These are phyloP conservation scores for Ophioderma brevispina DNA, from an alignment of 35 echinoderm and acorn worm species.

Conservation along the genomic window DNA sequence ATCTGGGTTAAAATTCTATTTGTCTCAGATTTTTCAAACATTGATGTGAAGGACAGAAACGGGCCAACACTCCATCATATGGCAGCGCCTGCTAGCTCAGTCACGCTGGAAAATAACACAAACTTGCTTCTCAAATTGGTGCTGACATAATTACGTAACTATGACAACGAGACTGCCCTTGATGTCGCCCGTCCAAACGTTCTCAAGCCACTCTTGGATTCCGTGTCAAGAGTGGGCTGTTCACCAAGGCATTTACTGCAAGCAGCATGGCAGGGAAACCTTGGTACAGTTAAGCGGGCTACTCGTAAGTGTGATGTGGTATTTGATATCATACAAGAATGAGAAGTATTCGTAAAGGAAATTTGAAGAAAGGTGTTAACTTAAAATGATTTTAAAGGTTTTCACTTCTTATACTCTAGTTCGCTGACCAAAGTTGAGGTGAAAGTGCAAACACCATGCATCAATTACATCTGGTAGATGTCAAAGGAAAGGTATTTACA, in stretches of 20 bases:
- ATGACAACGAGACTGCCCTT: conserved; percentile 72
- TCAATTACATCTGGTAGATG: too few relatives aligned
- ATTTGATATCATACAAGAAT: too few relatives aligned
- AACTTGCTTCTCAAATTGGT: conserved; percentile 85
- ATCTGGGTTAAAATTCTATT: too few relatives aligned
- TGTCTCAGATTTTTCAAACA: conserved; percentile 73
- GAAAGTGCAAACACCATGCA: too few relatives aligned
- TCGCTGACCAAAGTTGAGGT: too few relatives aligned
- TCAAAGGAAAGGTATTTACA: too few relatives aligned
- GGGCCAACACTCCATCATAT: conserved; percentile 91
- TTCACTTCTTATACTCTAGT: too few relatives aligned
- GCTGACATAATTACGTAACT: conserved; percentile 87
- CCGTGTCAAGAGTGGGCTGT: conserved; percentile 65
- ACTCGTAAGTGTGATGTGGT: conserved; percentile 80
- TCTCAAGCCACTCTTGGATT: conserved; percentile 59
- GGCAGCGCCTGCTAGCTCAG: conserved; percentile 66
- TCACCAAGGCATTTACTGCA: conserved; percentile 87
- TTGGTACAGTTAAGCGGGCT: conserved; percentile 58
- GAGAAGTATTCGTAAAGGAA: too few relatives aligned
- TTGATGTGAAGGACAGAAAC: conserved; percentile 80
- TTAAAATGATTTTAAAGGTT: too few relatives aligned
- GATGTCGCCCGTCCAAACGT: conserved; percentile 43
- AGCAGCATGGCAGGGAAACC: conserved; percentile 95
- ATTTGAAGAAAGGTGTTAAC: too few relatives aligned
- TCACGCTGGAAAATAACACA: conserved; percentile 74